phyloP scores from a whole-genome alignment of 2,888 invertebrate genomes.

The Drosophila bunnanda region DNA sequence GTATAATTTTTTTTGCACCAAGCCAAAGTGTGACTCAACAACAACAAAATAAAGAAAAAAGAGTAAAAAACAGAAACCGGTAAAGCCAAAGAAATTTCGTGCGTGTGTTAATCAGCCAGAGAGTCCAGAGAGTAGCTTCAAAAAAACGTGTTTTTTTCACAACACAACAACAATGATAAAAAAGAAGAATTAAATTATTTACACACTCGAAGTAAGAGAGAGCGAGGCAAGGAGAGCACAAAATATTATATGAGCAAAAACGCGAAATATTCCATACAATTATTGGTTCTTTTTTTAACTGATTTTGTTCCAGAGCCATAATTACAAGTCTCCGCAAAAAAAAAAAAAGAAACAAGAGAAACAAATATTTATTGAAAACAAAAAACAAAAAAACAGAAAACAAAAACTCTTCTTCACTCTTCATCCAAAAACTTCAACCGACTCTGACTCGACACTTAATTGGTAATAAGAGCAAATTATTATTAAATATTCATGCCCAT shows the following conservation, averaged over 20 bases:
- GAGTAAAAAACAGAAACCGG: constrained; percentile 62
- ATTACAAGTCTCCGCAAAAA: constrained; percentile 59
- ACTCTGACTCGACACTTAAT: constrained; percentile 79
- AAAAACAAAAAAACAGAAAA: constrained; percentile 24
- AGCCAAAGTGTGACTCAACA: constrained; percentile 62
- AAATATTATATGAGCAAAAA: constrained; percentile 54
- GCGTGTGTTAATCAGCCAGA: constrained; percentile 56
- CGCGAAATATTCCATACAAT: constrained; percentile 44
- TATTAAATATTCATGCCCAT: constrained; percentile 73
- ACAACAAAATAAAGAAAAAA: constrained; percentile 29
- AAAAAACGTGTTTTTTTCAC: constrained; percentile 64
- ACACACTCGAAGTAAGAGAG: constrained; percentile 42
- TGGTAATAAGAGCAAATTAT: constrained; percentile 79
- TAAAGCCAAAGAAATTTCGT: constrained; percentile 70
- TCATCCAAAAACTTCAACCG: constrained; percentile 66
- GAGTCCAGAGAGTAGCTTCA: constrained; percentile 2
- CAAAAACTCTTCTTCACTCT: constrained; percentile 50
- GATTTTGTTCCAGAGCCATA: constrained; percentile 72
- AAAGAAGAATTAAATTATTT: constrained; percentile 37
- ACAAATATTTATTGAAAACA: constrained; percentile 45
- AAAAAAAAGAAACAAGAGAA: constrained; percentile 16
- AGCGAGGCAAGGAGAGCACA: constrained; percentile 50
- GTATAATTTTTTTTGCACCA: constrained; percentile 59
- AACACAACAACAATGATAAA: constrained; percentile 12
- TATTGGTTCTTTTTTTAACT: constrained; percentile 42